phyloP scores from a whole-genome alignment of 1,140 invertebrate species.

The Drosophila bocki region DNA sequence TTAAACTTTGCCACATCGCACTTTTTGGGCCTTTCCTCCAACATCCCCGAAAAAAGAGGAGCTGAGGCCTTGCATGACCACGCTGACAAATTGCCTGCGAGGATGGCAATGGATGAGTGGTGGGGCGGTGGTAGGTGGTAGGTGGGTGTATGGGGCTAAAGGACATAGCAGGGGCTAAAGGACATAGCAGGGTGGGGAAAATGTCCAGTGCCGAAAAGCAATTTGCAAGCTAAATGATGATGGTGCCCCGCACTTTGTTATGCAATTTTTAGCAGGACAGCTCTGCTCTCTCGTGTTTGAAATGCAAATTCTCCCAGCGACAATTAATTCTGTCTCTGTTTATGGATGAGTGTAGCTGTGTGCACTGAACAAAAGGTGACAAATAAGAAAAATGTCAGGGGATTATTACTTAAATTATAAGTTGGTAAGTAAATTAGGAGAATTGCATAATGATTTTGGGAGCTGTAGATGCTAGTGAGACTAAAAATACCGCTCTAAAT shows the following conservation, averaged over 20 bases:
- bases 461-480: background rate
- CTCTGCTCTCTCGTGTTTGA: constrained; percentile 22
- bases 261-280: constrained; percentile 53
- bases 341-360: constrained; percentile 1
- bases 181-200: background rate
- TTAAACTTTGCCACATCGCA: constrained; percentile 50
- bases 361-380: constrained; percentile 12
- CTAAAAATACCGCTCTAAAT: too few relatives aligned
- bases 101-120: constrained; percentile 19
- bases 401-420: too few relatives aligned
- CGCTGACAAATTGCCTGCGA: constrained; percentile 51
- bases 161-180: constrained; percentile 1
- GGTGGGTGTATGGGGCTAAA: background rate
- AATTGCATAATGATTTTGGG: background rate
- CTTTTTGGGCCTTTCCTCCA: constrained; percentile 6
- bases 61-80: constrained; percentile 34
- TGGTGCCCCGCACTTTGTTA: constrained; percentile 43
- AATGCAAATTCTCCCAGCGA: constrained; percentile 46
- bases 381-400: background rate
- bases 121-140: background rate
- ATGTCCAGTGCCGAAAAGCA: constrained; percentile 49
- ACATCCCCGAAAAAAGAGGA: constrained; percentile 9
- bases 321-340: constrained; percentile 40
- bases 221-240: constrained; percentile 59
- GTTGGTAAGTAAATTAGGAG: background rate